Evolutionary conservation across 2,797 vertebrate genomes (phyloP).

Genomic region (Chloroceryle inda): DNA sequence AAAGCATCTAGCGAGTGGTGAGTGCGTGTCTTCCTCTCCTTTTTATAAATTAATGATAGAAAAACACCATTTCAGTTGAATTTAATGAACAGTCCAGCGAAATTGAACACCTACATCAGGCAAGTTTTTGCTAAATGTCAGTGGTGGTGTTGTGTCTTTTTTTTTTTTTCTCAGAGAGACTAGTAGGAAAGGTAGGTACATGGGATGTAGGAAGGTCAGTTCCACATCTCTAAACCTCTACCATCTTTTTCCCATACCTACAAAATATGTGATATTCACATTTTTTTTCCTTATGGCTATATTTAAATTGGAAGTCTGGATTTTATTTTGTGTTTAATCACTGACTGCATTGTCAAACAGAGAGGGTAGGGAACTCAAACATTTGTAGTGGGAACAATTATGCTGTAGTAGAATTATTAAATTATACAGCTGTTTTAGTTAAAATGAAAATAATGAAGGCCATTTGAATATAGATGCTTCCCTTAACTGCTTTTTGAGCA

Average conservation of each 20-base stretch:
- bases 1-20: background rate
- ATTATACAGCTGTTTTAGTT: background rate
- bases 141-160: background rate
- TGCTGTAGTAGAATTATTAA: background rate
- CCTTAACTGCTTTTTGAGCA: background rate
- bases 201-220: background rate
- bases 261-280: background rate
- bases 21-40: background rate
- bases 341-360: background rate
- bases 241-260: background rate
- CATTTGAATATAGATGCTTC: background rate
- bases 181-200: background rate
- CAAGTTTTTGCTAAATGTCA: background rate
- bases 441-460: background rate
- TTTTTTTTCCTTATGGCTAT: background rate
- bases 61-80: background rate
- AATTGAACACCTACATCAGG: accelerated
- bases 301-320: background rate
- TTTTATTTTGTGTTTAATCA: background rate
- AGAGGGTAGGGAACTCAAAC: background rate
- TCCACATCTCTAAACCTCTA: background rate
- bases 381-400: background rate
- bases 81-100: background rate
- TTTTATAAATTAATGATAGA: background rate
- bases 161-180: background rate